Conservation (phyloP, 2,888 invertebrate genomes). For the Harpagoxenus sublaevis region DNA sequence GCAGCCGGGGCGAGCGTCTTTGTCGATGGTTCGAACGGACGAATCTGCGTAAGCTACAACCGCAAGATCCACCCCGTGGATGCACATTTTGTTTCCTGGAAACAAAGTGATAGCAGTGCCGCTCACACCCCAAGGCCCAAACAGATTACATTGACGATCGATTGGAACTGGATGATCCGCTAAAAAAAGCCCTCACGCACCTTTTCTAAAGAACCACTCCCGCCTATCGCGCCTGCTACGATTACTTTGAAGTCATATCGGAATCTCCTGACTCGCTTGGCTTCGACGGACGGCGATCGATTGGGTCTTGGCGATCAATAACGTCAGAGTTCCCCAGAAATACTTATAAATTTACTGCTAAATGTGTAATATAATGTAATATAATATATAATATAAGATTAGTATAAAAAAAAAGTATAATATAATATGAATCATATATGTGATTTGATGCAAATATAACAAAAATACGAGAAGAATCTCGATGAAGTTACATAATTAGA, state of each 20-base stretch:
- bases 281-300: slow-evolving; percentile 52
- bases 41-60: slow-evolving; percentile 32
- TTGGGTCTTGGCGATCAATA: slow-evolving; percentile 40
- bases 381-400: no score
- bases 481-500: background rate
- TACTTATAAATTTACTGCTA: background rate
- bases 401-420: no score
- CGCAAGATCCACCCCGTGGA: slow-evolving; percentile 52
- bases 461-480: background rate
- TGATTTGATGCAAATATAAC: background rate
- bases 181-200: slow-evolving; percentile 75
- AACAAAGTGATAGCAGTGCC: slow-evolving; percentile 72
- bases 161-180: slow-evolving; percentile 78
- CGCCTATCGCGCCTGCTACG: slow-evolving; percentile 56
- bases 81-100: slow-evolving; percentile 67
- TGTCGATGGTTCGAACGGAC: slow-evolving; percentile 22
- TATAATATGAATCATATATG: background rate
- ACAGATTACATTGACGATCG: slow-evolving; percentile 77
- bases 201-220: slow-evolving; percentile 66
- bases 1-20: background rate
- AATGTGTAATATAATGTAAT: background rate
- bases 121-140: slow-evolving; percentile 77
- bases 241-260: slow-evolving; percentile 75
- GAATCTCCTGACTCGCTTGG: slow-evolving; percentile 56
- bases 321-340: slow-evolving; percentile 25